Conservation (phyloP, 2,888 invertebrate species). For the Acrobasis consociella region DNA sequence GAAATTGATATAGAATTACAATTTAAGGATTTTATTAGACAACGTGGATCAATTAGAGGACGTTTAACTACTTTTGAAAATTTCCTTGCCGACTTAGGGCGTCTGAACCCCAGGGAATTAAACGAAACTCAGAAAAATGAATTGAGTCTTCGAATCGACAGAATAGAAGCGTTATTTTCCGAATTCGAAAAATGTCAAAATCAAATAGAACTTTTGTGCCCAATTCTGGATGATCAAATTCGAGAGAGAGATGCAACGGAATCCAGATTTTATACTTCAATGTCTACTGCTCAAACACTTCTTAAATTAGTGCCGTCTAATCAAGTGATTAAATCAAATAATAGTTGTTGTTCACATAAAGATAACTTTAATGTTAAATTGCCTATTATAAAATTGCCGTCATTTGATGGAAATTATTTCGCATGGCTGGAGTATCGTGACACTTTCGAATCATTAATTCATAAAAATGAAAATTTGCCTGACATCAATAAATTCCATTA, state of each 20-base stretch:
- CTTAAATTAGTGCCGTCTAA: too few species aligned
- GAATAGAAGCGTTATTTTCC: not conserved
- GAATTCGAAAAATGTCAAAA: not conserved
- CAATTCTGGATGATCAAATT: constrained; percentile 4
- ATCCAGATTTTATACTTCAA: not conserved
- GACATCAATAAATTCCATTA: constrained; percentile 37
- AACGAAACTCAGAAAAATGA: constrained; percentile 1
- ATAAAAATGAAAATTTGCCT: constrained; percentile 31
- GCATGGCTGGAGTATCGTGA: constrained; percentile 34
- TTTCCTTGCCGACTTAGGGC: not conserved
- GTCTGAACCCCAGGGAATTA: not conserved
- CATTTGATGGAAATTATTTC: constrained; percentile 32
- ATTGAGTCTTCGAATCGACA: not conserved
- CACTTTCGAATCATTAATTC: constrained; percentile 29
- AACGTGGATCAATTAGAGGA: not conserved
- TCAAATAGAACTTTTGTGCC: not conserved
- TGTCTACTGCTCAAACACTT: constrained; percentile 1
- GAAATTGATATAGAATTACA: too few species aligned
- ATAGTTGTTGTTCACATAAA: constrained; percentile 10
- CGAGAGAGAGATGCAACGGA: not conserved
- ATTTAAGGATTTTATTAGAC: too few species aligned
- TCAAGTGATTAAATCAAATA: not conserved
- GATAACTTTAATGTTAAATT: too few species aligned
- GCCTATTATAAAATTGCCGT: constrained; percentile 32
- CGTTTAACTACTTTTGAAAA: constrained; percentile 3